Evolutionary conservation across 2,888 invertebrate genomes (phyloP), one percentile per base, ranked within the genome.

Genomic region (Drosophila mayaguana): DNA sequence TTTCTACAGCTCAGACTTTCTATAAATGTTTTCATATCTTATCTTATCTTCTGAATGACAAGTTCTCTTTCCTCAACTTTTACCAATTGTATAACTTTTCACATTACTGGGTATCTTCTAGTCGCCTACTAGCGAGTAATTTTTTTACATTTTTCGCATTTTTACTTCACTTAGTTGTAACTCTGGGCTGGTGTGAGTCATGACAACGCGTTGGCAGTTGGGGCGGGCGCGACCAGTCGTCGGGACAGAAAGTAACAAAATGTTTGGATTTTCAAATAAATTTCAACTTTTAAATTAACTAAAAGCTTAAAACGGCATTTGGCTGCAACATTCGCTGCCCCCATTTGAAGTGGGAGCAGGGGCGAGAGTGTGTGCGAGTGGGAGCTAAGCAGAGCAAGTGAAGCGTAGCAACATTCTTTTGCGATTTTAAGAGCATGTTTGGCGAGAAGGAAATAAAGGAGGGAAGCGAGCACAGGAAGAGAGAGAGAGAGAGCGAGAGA

Each of bases 231-330:
- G 43, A 51, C 28, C 36, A 53, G 22, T 45, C 14, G 32, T 18
- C 43, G 45, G 22, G 11, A 36, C 36, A 53, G 57, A 46, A 55
- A 42, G 55, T 45, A 48, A 59, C 69, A 68, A 55, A 70, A 81
- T 78, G 63, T 63, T 66, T 36, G 69, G 70, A 83, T 83, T 83
- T 89, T 50, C 62, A 56, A 83, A 88, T 88, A 83, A 80, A 88
- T 88, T 86, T 71, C 60, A 72, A 74, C 62, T 90, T 90, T 81
- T 79, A 89, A 90, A 86, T 90, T 88, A 90, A 88, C 90, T 90
- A 88, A 90, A 90, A 86, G 90, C 89, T 75, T 72, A 75, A 88
- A 83, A 68, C 73, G 78, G 48, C 78, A 88, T 73, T 82, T 63
- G 68, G 34, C 70, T 64, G 69, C 73, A 68, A 8, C 32, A 18